Evolutionary conservation across 1,140 invertebrate species (phyloP).

Genomic region (Polyergus mexicanus): DNA sequence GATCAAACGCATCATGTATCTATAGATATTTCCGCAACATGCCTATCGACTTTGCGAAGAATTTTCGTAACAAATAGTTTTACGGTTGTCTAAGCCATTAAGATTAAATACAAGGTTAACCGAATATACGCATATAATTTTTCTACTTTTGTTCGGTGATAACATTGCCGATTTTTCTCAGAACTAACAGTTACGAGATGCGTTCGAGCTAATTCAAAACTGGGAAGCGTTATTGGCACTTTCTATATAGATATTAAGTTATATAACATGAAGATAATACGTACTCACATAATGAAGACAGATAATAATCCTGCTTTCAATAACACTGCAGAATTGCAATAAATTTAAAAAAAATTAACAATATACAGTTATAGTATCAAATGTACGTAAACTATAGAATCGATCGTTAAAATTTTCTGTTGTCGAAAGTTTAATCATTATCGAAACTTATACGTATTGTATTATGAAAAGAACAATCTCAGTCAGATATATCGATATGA

Average conservation of each 20-base stretch:
- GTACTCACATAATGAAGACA: neutral
- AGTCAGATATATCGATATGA: neutral
- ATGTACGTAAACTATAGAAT: neutral
- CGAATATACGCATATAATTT: too few relatives aligned
- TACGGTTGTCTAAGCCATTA: too few relatives aligned
- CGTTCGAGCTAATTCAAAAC: too few relatives aligned
- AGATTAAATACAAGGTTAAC: too few relatives aligned
- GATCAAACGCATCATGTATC: neutral
- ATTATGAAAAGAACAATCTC: constrained; percentile 19
- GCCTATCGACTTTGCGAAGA: neutral
- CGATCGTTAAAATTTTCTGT: neutral
- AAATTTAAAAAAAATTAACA: neutral
- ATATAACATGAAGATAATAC: neutral
- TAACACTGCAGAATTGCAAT: neutral
- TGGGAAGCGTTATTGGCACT: too few relatives aligned
- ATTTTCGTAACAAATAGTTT: too few relatives aligned
- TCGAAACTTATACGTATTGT: neutral
- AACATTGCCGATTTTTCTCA: too few relatives aligned
- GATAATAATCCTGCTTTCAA: neutral
- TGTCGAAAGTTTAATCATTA: neutral
- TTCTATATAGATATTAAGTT: neutral
- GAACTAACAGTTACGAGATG: too few relatives aligned
- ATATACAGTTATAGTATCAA: neutral
- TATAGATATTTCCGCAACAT: neutral
- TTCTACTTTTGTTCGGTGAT: too few relatives aligned